phyloP scores from a whole-genome alignment of 1,140 invertebrate genomes.

The Manduca sexta region DNA sequence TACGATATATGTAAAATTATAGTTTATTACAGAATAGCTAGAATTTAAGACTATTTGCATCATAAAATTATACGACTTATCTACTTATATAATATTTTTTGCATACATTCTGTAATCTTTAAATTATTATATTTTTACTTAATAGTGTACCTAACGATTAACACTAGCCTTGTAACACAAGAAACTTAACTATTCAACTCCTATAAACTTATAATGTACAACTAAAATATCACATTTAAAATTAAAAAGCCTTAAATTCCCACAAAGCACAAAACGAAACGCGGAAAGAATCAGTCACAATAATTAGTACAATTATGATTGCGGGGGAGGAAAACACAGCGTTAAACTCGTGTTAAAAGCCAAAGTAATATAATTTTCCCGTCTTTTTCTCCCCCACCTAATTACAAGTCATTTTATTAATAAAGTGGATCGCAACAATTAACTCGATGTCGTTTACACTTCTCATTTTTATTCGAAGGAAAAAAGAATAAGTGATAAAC shows the following conservation, averaged over 20 bases:
- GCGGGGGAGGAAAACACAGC: conserved; percentile 50
- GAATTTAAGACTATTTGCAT: too few relatives aligned
- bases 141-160: too few relatives aligned
- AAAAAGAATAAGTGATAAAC: not conserved
- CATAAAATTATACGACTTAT: too few relatives aligned
- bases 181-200: too few relatives aligned
- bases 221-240: not conserved
- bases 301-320: conserved; percentile 64
- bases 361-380: conserved; percentile 63
- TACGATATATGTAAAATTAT: too few relatives aligned
- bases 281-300: conserved; percentile 47
- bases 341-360: conserved; percentile 59
- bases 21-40: too few relatives aligned
- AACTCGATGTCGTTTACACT: conserved; percentile 37
- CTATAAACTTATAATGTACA: too few relatives aligned
- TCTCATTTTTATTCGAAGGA: not conserved
- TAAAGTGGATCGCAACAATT: conserved; percentile 64
- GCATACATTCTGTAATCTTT: too few relatives aligned
- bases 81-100: too few relatives aligned
- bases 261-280: conserved; percentile 29
- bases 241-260: not conserved
- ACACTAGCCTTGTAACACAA: too few relatives aligned
- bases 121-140: too few relatives aligned
- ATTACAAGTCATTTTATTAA: conserved; percentile 69
- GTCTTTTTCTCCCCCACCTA: conserved; percentile 64